These are phyloP conservation scores for Eulacestoma nigropectus DNA, from an alignment of 2,113 vertebrate genomes.

Conservation along the genomic window DNA sequence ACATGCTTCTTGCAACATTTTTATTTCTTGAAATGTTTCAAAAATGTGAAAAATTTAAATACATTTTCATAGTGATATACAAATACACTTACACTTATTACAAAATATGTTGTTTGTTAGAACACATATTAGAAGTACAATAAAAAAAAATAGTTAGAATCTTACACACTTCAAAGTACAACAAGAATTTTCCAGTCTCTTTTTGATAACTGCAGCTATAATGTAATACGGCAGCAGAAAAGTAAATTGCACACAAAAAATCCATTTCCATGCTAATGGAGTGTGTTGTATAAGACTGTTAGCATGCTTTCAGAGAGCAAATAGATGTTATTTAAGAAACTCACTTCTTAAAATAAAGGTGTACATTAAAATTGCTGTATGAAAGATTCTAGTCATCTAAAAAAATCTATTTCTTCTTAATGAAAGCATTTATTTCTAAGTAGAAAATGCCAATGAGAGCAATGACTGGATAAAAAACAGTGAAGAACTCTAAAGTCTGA, in stretches of 20 bases:
- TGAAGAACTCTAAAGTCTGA: not conserved
- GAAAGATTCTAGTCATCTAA: slow-evolving; percentile 35
- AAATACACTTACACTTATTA: not conserved
- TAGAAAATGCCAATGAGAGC: not conserved
- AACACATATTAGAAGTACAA: slow-evolving; percentile 16
- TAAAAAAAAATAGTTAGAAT: not conserved
- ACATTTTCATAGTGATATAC: not conserved
- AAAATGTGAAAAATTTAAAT: not conserved
- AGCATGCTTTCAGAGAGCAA: slow-evolving; percentile 51
- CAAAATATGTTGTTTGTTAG: not conserved
- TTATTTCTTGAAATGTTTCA: slow-evolving; percentile 14
- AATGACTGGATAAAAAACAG: slow-evolving; percentile 11
- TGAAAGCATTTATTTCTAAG: slow-evolving; percentile 38
- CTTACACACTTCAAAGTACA: slow-evolving; percentile 4
- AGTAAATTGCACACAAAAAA: slow-evolving; percentile 63
- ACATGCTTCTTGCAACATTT: not conserved
- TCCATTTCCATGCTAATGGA: slow-evolving; percentile 65
- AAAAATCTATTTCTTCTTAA: slow-evolving; percentile 43
- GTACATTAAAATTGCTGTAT: slow-evolving; percentile 49
- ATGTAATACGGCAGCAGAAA: slow-evolving; percentile 23
- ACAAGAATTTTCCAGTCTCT: not conserved
- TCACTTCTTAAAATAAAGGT: slow-evolving; percentile 41
- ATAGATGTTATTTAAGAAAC: slow-evolving; percentile 61
- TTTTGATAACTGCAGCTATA: slow-evolving; percentile 41
- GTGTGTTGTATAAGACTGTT: slow-evolving; percentile 29